Evolutionary conservation across 2,888 invertebrate species (phyloP).

Genomic region (Aleiodes alternator): DNA sequence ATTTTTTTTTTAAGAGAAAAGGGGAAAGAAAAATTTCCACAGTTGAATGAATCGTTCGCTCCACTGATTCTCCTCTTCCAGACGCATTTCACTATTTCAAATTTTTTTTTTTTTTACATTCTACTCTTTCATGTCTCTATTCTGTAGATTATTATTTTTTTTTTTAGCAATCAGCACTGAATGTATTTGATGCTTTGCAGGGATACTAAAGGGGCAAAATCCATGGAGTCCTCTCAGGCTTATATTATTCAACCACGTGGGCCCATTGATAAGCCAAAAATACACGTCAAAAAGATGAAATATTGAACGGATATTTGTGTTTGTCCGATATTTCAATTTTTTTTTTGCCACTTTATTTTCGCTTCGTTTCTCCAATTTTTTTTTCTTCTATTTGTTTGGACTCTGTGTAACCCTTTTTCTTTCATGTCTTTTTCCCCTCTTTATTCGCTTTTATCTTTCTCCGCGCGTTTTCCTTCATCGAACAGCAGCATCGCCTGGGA

Average conservation of each 20-base stretch:
- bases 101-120: neutral
- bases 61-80: slow-evolving; percentile 2
- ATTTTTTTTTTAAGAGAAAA: neutral
- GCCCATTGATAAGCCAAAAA: neutral
- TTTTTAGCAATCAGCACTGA: neutral
- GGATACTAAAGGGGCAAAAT: neutral
- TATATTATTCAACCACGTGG: slow-evolving; percentile 8
- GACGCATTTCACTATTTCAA: slow-evolving; percentile 7
- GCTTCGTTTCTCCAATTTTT: neutral
- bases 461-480: neutral
- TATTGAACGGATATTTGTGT: slow-evolving; percentile 14
- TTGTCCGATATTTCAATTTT: slow-evolving; percentile 17
- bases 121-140: neutral
- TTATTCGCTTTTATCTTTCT: slow-evolving; percentile 14
- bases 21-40: slow-evolving; percentile 40
- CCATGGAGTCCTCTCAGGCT: neutral
- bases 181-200: slow-evolving; percentile 7
- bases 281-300: neutral
- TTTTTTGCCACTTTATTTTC: neutral
- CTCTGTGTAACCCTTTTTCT: slow-evolving; percentile 3
- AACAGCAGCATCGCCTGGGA: slow-evolving; percentile 34
- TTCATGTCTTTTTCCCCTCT: slow-evolving; percentile 4
- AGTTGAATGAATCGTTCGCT: slow-evolving; percentile 47
- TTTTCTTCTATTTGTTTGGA: slow-evolving; percentile 17
- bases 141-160: neutral